Conservation (phyloP, 2,797 vertebrate species). For the Falco peregrinus region DNA sequence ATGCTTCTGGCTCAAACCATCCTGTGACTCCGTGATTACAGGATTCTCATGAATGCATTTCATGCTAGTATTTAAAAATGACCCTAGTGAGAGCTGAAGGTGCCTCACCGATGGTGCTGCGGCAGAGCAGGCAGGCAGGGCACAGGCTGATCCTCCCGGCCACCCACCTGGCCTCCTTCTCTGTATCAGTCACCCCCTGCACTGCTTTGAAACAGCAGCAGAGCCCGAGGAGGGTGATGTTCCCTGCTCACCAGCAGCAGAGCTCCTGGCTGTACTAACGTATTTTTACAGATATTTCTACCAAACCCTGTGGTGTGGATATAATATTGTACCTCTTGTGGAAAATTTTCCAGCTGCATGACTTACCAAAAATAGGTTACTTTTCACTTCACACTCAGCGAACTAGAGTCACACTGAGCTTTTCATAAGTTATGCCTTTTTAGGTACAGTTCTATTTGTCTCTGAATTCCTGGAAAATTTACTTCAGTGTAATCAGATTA, state of each 20-base stretch:
- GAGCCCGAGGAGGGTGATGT: not conserved
- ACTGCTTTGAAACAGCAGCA: not conserved
- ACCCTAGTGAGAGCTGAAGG: not conserved
- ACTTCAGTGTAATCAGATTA: not conserved
- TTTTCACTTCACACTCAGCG: not conserved
- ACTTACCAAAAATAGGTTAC: not conserved
- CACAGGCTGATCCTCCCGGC: not conserved
- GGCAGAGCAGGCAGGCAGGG: not conserved
- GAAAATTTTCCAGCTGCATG: not conserved
- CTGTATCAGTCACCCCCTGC: not conserved
- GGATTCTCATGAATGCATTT: not conserved
- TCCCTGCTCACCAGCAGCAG: not conserved
- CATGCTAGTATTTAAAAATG: not conserved
- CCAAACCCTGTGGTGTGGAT: not conserved
- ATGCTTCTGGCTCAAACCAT: not conserved
- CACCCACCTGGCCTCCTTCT: not conserved
- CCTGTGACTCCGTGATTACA: not conserved
- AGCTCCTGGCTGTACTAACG: not conserved
- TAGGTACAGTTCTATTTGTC: not conserved
- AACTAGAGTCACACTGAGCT: not conserved
- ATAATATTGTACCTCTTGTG: not conserved
- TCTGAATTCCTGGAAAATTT: constrained; percentile 12
- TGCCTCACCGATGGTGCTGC: not conserved
- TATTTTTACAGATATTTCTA: not conserved
- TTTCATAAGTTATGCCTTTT: not conserved